Evolutionary conservation across 2,888 invertebrate genomes (phyloP), one percentile per base, ranked within the genome.

Genomic region (Xiphydria camelus): DNA sequence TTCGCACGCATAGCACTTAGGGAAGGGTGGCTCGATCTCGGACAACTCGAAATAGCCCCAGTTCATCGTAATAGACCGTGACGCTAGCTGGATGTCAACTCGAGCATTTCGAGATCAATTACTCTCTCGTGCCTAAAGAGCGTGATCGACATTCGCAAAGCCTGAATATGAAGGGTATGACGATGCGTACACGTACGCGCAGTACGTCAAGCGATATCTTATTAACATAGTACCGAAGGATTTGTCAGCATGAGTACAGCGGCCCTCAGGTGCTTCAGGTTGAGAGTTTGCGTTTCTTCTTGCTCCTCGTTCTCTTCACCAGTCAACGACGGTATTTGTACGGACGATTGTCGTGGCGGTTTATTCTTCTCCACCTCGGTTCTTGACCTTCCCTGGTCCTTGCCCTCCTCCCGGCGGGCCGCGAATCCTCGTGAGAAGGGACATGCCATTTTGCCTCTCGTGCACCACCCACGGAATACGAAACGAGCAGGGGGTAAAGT

Each of bases 141-240:
- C n/a, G n/a, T n/a, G n/a, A n/a, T n/a, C n/a, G n/a, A n/a, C n/a
- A n/a, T n/a, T n/a, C n/a, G n/a, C n/a, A n/a, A n/a, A n/a, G n/a
- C n/a, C n/a, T n/a, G n/a, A n/a, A n/a, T n/a, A n/a, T n/a, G n/a
- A n/a, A n/a, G n/a, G n/a, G n/a, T n/a, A n/a, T n/a, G n/a, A n/a
- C n/a, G n/a, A n/a, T n/a, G n/a, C n/a, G n/a, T n/a, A n/a, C n/a
- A n/a, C n/a, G n/a, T n/a, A n/a, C n/a, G n/a, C n/a, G n/a, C n/a
- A n/a, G n/a, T n/a, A n/a, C n/a, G n/a, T n/a, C n/a, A n/a, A n/a
- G n/a, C n/a, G n/a, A n/a, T n/a, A n/a, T n/a, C n/a, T n/a, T n/a
- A n/a, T n/a, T n/a, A n/a, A n/a, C n/a, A n/a, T n/a, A n/a, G 82
- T 80, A 91, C 91, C 80, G 89, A 85, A 44, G 91, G 91, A 31